These are phyloP conservation scores for Telmatochromis brachygnathus DNA, from an alignment of 2,113 vertebrate species.

Conservation along the genomic window DNA sequence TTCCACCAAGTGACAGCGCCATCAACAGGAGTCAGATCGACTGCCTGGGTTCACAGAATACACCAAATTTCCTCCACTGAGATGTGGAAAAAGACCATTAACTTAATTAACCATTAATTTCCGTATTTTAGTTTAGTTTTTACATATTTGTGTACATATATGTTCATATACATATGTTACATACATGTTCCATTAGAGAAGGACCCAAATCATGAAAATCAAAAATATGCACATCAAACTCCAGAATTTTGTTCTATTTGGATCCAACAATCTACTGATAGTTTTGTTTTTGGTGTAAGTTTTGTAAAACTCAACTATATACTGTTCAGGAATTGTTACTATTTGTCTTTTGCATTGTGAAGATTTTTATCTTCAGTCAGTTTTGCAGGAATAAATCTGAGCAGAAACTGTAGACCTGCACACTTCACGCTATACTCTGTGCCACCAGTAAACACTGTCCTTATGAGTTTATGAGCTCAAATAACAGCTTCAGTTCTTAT, in stretches of 20 bases:
- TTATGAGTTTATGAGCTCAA: background rate
- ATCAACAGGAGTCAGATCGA: accelerated
- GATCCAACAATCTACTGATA: accelerated
- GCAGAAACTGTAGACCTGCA: too few species aligned
- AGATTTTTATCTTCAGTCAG: background rate
- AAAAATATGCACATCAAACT: background rate
- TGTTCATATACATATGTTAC: background rate
- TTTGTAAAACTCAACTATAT: background rate
- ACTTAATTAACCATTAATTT: background rate
- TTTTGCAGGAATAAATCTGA: background rate
- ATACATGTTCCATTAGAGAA: background rate
- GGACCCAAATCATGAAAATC: background rate
- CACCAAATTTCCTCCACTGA: background rate
- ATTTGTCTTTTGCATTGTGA: background rate
- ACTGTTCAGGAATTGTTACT: accelerated
- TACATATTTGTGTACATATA: background rate
- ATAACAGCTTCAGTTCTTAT: background rate
- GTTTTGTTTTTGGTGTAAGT: background rate
- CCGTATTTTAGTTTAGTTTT: background rate
- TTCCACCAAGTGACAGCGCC: background rate
- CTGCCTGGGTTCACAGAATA: accelerated
- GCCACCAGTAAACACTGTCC: background rate
- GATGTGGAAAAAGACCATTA: background rate
- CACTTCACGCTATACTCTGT: accelerated
- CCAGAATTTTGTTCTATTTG: background rate